A percentile compares a stretch with the other conserved stretches of the same genome.
These are phyloP conservation scores for Phoronis australis DNA, from an alignment of 2,888 invertebrate species.

Conservation along the genomic window DNA sequence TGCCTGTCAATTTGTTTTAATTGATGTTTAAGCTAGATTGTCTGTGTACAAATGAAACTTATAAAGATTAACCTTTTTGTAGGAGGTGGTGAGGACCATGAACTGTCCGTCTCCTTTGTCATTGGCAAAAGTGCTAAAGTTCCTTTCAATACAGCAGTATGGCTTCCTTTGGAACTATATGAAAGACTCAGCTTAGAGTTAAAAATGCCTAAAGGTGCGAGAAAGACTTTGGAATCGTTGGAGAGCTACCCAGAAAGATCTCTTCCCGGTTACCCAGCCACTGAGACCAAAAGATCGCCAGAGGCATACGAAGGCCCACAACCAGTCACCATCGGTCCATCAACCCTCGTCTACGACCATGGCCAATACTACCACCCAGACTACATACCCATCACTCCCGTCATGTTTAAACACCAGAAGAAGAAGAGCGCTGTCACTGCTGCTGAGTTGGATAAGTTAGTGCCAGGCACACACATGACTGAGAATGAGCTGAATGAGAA, in stretches of 20 bases:
- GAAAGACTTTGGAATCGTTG: constrained; percentile 32
- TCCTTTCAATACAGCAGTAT: constrained; percentile 32
- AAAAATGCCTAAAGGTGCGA: constrained; percentile 42
- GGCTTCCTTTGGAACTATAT: constrained; percentile 45
- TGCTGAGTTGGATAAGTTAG: constrained; percentile 22
- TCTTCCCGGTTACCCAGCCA: constrained; percentile 42
- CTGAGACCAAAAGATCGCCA: constrained; percentile 37
- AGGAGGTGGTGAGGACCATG: constrained; percentile 35
- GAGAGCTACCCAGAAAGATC: constrained; percentile 38
- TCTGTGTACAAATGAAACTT: not conserved
- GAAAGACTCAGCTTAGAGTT: constrained; percentile 45
- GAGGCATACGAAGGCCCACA: constrained; percentile 30
- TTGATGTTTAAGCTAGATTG: constrained; percentile 1
- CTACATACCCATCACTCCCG: constrained; percentile 11
- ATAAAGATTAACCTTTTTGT: constrained; percentile 1
- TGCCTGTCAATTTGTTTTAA: too few species aligned
- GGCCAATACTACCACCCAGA: constrained; percentile 25
- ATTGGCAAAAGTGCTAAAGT: constrained; percentile 43
- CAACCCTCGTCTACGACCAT: constrained; percentile 21
- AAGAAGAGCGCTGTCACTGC: constrained; percentile 16
- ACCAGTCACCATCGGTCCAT: constrained; percentile 25
- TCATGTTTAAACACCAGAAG: constrained; percentile 8
- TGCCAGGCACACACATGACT: constrained; percentile 43
- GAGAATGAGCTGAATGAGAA: constrained; percentile 37
- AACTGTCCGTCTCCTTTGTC: constrained; percentile 41